Base-by-base conservation (phyloP, 1,140 invertebrate species). In the Magallana gigas region DNA sequence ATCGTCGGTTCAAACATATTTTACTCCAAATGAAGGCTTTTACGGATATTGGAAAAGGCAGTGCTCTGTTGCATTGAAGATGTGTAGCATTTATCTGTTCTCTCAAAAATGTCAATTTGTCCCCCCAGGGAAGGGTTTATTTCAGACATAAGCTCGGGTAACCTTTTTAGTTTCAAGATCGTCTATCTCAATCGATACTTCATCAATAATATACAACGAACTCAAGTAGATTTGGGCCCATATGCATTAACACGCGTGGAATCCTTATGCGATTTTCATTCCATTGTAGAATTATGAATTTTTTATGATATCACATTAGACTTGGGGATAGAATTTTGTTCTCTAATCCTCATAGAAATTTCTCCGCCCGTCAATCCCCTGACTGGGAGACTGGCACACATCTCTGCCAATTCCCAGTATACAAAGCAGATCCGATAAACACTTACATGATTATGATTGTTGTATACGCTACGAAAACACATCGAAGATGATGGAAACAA, bases 401-500 rank as follows among this genome's bases (percentile, higher is more conserved):
- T 29, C 68, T 29, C 18, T 76, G 68, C 68, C 68, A 76, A 76
- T 29, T 18, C 68, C 23, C 23, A 76, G 68, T 76, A 29, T 76
- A 29, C 68, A 76, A 12, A 8, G 68, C 68, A 76, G 12, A 8
- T 8, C 18, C 68, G 14, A 76, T 76, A 76, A 76, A 76, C 68
- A 76, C 68, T 76, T 76, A 76, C 23, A 29, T 76, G 23, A 76
- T 29, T 76, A 76, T 76, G 23, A 76, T 76, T 11, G 68, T 76
- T 76, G 36, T 29, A 76, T 76, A 23, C 14, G 68, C 68, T 36
- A 76, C 12, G 29, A 76, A 76, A 23, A 76, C 68, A 76, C 36
- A 76, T 76, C 36, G 68, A 76, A 29, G 23, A 36, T 76, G 68
- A 76, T 76, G 23, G 68, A 76, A 76, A 76, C 68, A 76, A 76